Evolutionary conservation across 2,113 vertebrate genomes (phyloP).

Genomic region (Ophthalmolycus amberensis): DNA sequence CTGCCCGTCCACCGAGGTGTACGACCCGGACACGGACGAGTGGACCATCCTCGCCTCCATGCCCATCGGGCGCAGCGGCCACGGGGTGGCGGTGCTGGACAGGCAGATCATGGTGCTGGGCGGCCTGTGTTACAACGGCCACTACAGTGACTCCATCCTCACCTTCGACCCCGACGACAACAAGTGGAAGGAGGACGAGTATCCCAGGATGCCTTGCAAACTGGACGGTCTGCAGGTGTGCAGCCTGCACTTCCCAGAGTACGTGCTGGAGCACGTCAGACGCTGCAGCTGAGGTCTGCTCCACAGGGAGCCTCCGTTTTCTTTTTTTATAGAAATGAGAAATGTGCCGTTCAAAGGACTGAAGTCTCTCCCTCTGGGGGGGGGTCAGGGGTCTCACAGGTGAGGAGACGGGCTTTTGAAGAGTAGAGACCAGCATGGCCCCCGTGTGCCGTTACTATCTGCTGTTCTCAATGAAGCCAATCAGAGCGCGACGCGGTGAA

Average conservation of each 20-base stretch:
- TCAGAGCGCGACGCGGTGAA: background rate
- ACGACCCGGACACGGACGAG: conserved; percentile 95
- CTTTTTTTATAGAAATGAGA: conserved; percentile 37
- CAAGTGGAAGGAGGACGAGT: conserved; percentile 99
- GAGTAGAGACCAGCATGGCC: conserved; percentile 63
- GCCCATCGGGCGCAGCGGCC: conserved; percentile 98
- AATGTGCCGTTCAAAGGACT: background rate
- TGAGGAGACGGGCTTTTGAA: conserved; percentile 57
- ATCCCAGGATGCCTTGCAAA: conserved; percentile 99
- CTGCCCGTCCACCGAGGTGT: conserved; percentile 98
- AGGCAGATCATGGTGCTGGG: conserved; percentile 99
- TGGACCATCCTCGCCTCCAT: conserved; percentile 99
- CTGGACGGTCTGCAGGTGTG: conserved; percentile 98
- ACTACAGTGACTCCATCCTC: conserved; percentile 99
- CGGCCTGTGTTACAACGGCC: conserved; percentile 98
- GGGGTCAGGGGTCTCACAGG: conserved; percentile 47
- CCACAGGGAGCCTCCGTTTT: conserved; percentile 35
- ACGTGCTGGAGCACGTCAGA: conserved; percentile 95
- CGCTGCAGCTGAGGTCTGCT: conserved; percentile 91
- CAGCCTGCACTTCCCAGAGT: conserved; percentile 97
- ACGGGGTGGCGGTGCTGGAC: conserved; percentile 96
- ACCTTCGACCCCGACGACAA: conserved; percentile 98
- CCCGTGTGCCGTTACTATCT: background rate
- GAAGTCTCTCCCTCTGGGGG: conserved; percentile 41
- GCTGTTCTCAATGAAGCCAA: conserved; percentile 49